phyloP scores from a whole-genome alignment of 2,888 invertebrate genomes.

The Metalampra italica region DNA sequence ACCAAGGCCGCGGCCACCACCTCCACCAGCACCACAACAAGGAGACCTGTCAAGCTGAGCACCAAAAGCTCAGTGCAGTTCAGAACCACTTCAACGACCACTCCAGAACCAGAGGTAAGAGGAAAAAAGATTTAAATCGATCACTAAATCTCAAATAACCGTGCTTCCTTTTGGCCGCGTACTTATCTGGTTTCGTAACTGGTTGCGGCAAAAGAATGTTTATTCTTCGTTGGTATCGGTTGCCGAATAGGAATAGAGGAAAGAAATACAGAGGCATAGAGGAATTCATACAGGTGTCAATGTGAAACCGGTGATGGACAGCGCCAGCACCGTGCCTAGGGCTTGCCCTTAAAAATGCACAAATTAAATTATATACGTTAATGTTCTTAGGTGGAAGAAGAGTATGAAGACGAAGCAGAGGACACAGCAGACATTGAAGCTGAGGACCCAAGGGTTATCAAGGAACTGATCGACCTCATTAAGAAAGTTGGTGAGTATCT shows the following conservation, averaged over 20 bases:
- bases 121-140: not conserved
- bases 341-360: too few species aligned
- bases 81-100: constrained; percentile 58
- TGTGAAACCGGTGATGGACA: too few species aligned
- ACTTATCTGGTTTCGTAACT: too few species aligned
- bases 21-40: constrained; percentile 63
- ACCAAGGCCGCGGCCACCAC: constrained; percentile 72
- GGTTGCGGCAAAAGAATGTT: too few species aligned
- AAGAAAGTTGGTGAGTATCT: constrained; percentile 86
- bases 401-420: constrained; percentile 43
- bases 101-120: constrained; percentile 57
- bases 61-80: constrained; percentile 62
- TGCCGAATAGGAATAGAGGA: too few species aligned
- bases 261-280: too few species aligned
- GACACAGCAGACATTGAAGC: constrained; percentile 64
- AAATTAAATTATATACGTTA: not conserved
- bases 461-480: constrained; percentile 89
- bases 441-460: constrained; percentile 87
- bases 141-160: too few species aligned
- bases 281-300: too few species aligned
- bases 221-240: too few species aligned
- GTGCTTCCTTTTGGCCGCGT: too few species aligned
- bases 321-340: too few species aligned
- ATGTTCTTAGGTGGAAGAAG: constrained; percentile 38
- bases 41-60: constrained; percentile 58